These are phyloP conservation scores for Antheraea pernyi DNA, from an alignment of 1,140 invertebrate genomes.

Conservation along the genomic window DNA sequence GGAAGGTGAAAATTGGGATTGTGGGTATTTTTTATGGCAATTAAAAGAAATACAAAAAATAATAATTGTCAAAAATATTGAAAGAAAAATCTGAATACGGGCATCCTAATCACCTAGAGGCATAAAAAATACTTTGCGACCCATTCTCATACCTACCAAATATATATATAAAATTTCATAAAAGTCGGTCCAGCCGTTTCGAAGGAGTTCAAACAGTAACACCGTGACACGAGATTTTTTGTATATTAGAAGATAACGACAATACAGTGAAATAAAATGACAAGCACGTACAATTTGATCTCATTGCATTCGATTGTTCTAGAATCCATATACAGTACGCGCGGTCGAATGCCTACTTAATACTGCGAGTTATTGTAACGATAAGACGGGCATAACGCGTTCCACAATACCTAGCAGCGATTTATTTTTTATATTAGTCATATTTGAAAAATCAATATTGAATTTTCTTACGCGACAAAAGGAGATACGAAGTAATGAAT, in stretches of 20 bases:
- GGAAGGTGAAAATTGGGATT: too few species aligned
- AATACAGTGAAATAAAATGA: constrained; percentile 4
- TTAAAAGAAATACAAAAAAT: too few species aligned
- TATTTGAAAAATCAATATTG: neutral
- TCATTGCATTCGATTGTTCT: constrained; percentile 23
- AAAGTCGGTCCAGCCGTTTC: too few species aligned
- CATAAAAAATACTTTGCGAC: too few species aligned
- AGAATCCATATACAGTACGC: constrained; percentile 7
- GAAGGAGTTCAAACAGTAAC: too few species aligned
- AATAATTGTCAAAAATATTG: too few species aligned
- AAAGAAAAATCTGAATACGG: too few species aligned
- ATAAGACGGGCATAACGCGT: neutral
- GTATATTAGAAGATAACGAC: neutral
- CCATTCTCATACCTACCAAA: too few species aligned
- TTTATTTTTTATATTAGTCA: neutral
- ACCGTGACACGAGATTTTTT: too few species aligned
- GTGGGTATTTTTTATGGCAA: too few species aligned
- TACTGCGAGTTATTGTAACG: neutral
- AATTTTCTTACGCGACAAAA: neutral
- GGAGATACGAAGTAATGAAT: neutral
- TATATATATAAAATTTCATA: too few species aligned
- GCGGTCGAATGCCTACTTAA: neutral
- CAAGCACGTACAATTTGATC: constrained; percentile 9
- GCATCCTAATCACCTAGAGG: too few species aligned
- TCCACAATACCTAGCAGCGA: neutral